A percentile compares a stretch with the other conserved stretches of the same genome.
phyloP scores from a whole-genome alignment of 2,797 vertebrate genomes.

The Masticophis lateralis region DNA sequence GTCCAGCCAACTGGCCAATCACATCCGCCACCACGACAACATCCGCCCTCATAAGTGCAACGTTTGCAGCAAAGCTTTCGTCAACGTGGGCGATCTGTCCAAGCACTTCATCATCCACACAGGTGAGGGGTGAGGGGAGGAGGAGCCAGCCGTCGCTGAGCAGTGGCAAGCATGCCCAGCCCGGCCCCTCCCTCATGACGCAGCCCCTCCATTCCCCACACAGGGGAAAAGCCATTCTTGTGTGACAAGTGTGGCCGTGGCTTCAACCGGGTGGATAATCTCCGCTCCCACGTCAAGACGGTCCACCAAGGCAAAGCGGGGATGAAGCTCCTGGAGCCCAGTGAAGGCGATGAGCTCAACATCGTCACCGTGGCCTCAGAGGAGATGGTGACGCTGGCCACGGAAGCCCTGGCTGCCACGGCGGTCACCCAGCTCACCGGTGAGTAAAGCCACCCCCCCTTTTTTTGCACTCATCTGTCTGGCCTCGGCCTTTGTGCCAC shows the following conservation, averaged over 20 bases:
- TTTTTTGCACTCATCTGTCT: neutral
- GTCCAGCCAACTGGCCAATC: slow-evolving; percentile 97
- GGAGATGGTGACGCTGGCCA: slow-evolving; percentile 90
- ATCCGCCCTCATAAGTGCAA: slow-evolving; percentile 97
- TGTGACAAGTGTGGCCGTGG: slow-evolving; percentile 96
- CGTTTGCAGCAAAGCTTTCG: slow-evolving; percentile 94
- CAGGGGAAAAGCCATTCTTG: slow-evolving; percentile 95
- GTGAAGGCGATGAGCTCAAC: slow-evolving; percentile 85
- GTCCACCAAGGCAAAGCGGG: slow-evolving; percentile 95
- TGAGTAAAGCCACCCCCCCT: slow-evolving; percentile 49
- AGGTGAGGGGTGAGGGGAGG: slow-evolving; percentile 68
- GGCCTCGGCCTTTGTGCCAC: neutral
- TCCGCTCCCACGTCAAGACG: slow-evolving; percentile 95
- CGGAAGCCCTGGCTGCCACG: slow-evolving; percentile 85
- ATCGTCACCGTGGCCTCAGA: slow-evolving; percentile 90
- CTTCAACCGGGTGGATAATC: slow-evolving; percentile 96
- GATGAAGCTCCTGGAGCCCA: slow-evolving; percentile 85
- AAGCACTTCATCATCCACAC: slow-evolving; percentile 99
- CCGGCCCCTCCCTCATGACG: neutral
- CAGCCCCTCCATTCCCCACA: fast-evolving
- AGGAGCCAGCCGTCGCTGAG: fast-evolving
- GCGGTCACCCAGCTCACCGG: slow-evolving; percentile 93
- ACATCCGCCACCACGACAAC: slow-evolving; percentile 98
- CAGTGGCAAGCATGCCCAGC: fast-evolving
- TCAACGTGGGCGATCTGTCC: slow-evolving; percentile 95